Percentiles rank a stretch among this genome's conserved stretches.
Evolutionary conservation across 2,888 invertebrate genomes (phyloP).

Genomic region (Pardosa pseudoannulata): DNA sequence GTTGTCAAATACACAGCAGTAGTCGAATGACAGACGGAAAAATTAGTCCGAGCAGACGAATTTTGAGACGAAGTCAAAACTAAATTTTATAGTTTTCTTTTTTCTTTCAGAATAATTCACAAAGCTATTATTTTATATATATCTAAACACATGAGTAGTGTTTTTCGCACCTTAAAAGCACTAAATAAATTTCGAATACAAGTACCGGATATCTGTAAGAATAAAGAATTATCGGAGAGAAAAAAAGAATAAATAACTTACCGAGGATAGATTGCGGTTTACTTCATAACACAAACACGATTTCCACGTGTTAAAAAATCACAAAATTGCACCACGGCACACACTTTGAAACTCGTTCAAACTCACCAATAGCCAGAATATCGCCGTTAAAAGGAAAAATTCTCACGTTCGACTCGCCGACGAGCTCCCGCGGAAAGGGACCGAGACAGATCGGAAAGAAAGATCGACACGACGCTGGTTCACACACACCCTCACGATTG

Average conservation of each 20-base stretch:
- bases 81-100: too few relatives aligned
- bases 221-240: too few relatives aligned
- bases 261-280: not conserved
- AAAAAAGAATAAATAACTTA: not conserved
- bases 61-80: too few relatives aligned
- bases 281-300: conserved; percentile 5
- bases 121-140: too few relatives aligned
- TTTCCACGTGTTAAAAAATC: not conserved
- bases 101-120: too few relatives aligned
- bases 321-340: not conserved
- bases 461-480: not conserved
- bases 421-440: conserved; percentile 20
- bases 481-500: conserved; percentile 1
- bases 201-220: too few relatives aligned
- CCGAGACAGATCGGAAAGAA: not conserved
- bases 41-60: too few relatives aligned
- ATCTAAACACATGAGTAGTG: too few relatives aligned
- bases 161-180: too few relatives aligned
- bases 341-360: not conserved
- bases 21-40: too few relatives aligned
- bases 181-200: too few relatives aligned
- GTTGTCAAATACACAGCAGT: too few relatives aligned
- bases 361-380: not conserved
- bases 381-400: not conserved
- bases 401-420: conserved; percentile 8